Base-by-base conservation (phyloP, 1,140 invertebrate genomes). In the Proales similis region DNA sequence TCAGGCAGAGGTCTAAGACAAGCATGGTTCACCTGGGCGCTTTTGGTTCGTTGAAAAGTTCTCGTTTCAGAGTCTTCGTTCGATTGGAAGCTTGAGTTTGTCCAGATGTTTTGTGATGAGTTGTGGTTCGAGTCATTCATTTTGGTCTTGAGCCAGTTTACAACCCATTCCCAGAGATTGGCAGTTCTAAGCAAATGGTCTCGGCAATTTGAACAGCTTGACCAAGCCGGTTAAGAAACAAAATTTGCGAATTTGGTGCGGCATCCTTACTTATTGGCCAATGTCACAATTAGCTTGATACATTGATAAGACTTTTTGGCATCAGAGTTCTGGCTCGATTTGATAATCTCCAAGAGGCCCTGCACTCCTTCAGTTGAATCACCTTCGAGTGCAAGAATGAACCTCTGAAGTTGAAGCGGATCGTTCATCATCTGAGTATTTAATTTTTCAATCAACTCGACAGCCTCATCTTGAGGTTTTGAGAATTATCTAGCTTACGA, bases 31-130 rank as follows among this genome's bases (percentile, higher is more conserved):
- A 77, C 77, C 73, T 79, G 78, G 38, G 78, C 78, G 69, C 77
- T 78, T 43, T 76, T 71, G 22, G 78, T 79, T 63, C 78, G 67
- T 65, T 79, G 78, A 69, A 79, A 79, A 26, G 74, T 75, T 65
- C 76, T 77, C 7, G 73, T 72, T 64, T 72, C 74, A 0, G 77
- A 77, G 64, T 78, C 77, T 67, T 79, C 78, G 70, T 79, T 79
- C 14, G 75, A 77, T 29, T 72, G 47, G 38, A 70, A 68, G 51
- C 27, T 24, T 22, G 12, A 24, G 45, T n/a, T 38, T 70, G 69
- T 11, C 66, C 47, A 3, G 70, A 64, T 20, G 69, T 70, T 66
- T 67, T 71, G 68, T 70, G 73, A 66, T 68, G 70, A 46, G 26
- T 32, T 42, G 38, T 42, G n/a, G 12, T 29, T 14, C 2, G 36